Base-by-base conservation (phyloP, 1,140 invertebrate species). In the Lordiphosa collinella region DNA sequence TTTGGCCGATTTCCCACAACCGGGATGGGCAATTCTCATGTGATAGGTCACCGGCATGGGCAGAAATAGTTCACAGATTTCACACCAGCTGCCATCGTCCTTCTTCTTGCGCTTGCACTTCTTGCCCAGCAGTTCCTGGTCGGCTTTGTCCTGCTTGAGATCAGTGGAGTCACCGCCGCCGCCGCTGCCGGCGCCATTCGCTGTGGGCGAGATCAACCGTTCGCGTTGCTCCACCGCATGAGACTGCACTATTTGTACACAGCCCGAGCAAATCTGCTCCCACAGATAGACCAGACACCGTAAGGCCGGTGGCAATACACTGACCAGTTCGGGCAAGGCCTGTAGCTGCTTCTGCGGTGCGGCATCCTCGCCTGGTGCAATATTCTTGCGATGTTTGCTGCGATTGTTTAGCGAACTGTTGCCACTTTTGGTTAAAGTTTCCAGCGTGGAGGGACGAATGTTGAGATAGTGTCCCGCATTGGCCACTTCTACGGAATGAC, bases 11-110 rank as follows among this genome's bases (percentile, higher is more conserved):
- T 93, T 93, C 0, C 96, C 96, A 89, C 97, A 98, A 1, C 97
- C 97, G 2, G 95, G 94, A 91, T 99, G 97, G 35, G 92, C 89
- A 69, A 94, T 92, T 40, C 94, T 91, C 96, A 99, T 97, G 88
- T 99, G 97, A 67, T 96, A 95, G 0, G 96, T 97, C 0, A 98
- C 61, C 57, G 91, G 67, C 89, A 94, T 93, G 49, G 95, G 92
- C 75, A 94, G 93, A 86, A 91, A 91, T 44, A 93, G 90, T 4
- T 94, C 95, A 85, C 97, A 99, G 12, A 99, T 90, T 88, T 99
- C 97, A 88, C 97, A 99, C 25, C 82, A 89, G 36, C 85, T 78
- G 43, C 86, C 86, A 16, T 89, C 88, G 32, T 89, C 87, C 54
- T 89, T 94, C 66, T 92, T 92, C 82, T 92, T 93, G 48, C 90